Percentiles rank a stretch among this genome's conserved stretches.
phyloP scores from a whole-genome alignment of 2,797 vertebrate genomes.

The Smutsia temminckii region DNA sequence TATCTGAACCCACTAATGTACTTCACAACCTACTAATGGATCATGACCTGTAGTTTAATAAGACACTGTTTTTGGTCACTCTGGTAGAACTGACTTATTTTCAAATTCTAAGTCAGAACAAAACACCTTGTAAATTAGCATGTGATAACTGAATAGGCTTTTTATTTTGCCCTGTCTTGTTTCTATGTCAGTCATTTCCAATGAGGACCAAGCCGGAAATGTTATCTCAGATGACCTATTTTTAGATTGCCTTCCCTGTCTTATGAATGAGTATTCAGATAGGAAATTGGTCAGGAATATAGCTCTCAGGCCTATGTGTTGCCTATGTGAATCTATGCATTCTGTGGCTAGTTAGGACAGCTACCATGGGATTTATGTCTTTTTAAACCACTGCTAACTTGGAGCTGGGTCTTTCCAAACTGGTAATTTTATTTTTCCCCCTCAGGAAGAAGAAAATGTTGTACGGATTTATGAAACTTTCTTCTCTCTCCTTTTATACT shows the following conservation, averaged over 20 bases:
- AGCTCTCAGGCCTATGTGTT: not conserved
- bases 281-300: constrained; percentile 25
- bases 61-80: not conserved
- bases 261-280: not conserved
- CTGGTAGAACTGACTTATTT: constrained; percentile 41
- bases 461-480: not conserved
- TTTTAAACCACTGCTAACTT: constrained; percentile 6
- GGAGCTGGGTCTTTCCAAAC: not conserved
- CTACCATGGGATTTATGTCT: not conserved
- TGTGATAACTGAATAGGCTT: not conserved
- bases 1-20: constrained; percentile 2
- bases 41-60: not conserved
- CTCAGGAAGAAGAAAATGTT: constrained; percentile 37
- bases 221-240: not conserved
- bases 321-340: not conserved
- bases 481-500: constrained; percentile 6
- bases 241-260: not conserved
- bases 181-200: not conserved
- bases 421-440: not conserved
- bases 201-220: not conserved
- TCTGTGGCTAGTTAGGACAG: not conserved
- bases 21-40: not conserved
- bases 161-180: constrained; percentile 27
- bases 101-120: constrained; percentile 4
- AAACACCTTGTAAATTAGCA: constrained; percentile 1